These are phyloP conservation scores for Cynoglossus semilaevis DNA, from an alignment of 2,113 vertebrate species.

Conservation along the genomic window DNA sequence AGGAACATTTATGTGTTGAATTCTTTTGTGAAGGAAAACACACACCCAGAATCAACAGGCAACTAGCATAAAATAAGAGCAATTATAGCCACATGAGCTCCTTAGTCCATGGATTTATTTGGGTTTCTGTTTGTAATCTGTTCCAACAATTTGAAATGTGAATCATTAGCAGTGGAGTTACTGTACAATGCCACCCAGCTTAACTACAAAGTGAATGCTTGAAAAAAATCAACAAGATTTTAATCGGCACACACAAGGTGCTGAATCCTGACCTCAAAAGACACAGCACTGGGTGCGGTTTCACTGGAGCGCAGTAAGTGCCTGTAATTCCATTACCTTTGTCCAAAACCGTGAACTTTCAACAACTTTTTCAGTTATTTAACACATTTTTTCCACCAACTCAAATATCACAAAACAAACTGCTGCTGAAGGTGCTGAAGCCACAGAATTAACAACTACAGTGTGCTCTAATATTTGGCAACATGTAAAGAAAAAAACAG, in stretches of 20 bases:
- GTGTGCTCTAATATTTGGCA: not conserved
- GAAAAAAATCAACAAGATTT: slow-evolving; percentile 17
- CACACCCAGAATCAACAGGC: not conserved
- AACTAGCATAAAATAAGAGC: slow-evolving; percentile 19
- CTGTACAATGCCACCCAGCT: slow-evolving; percentile 20
- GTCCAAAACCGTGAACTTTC: slow-evolving; percentile 18
- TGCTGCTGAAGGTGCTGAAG: slow-evolving; percentile 12
- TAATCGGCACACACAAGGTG: slow-evolving; percentile 2
- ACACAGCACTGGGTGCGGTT: slow-evolving; percentile 28
- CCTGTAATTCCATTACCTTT: slow-evolving; percentile 20
- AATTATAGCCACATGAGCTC: slow-evolving; percentile 17
- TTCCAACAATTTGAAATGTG: slow-evolving; percentile 27
- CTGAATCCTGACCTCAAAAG: slow-evolving; percentile 29
- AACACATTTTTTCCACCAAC: slow-evolving; percentile 37
- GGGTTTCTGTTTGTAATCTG: slow-evolving; percentile 27
- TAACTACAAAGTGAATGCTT: slow-evolving; percentile 3
- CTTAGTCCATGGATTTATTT: slow-evolving; percentile 9
- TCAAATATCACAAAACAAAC: slow-evolving; percentile 21
- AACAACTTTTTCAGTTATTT: slow-evolving; percentile 26
- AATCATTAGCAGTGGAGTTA: slow-evolving; percentile 45
- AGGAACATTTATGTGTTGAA: slow-evolving; percentile 6
- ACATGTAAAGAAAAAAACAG: not conserved
- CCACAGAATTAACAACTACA: slow-evolving; percentile 17
- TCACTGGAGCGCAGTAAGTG: slow-evolving; percentile 22
- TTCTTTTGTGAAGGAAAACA: slow-evolving; percentile 4